phyloP scores from a whole-genome alignment of 2,888 invertebrate genomes.

The Plusia festucae region DNA sequence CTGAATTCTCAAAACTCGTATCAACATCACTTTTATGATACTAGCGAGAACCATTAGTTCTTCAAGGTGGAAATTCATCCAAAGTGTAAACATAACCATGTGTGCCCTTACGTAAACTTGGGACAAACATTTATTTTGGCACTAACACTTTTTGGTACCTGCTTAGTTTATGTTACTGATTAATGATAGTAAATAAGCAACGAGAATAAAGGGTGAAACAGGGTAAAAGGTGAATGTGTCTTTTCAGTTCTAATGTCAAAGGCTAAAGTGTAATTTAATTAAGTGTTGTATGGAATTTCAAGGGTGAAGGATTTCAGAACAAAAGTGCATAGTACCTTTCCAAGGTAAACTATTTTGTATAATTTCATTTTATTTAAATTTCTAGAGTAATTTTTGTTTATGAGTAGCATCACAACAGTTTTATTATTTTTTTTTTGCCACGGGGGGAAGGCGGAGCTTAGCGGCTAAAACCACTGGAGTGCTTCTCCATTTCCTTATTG shows the following conservation, averaged over 20 bases:
- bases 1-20: background rate
- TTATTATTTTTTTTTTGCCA: too few species aligned
- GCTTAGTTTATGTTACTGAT: slow-evolving; percentile 40
- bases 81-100: slow-evolving; percentile 55
- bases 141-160: slow-evolving; percentile 49
- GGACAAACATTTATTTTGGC: slow-evolving; percentile 52
- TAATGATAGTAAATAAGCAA: slow-evolving; percentile 49
- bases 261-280: background rate
- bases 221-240: slow-evolving; percentile 13
- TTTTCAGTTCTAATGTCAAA: slow-evolving; percentile 2
- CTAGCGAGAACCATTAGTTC: slow-evolving; percentile 18
- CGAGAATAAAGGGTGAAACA: slow-evolving; percentile 10
- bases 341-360: too few species aligned
- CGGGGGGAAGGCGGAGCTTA: too few species aligned
- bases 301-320: too few species aligned
- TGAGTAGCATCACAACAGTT: too few species aligned
- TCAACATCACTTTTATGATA: background rate
- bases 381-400: too few species aligned
- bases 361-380: too few species aligned
- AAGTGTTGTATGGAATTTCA: too few species aligned
- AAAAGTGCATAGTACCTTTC: too few species aligned
- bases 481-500: too few species aligned
- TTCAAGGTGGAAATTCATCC: slow-evolving; percentile 47
- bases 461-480: too few species aligned
- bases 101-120: slow-evolving; percentile 45